Evolutionary conservation across 2,888 invertebrate genomes (phyloP).

Genomic region (Mylabris sibirica): DNA sequence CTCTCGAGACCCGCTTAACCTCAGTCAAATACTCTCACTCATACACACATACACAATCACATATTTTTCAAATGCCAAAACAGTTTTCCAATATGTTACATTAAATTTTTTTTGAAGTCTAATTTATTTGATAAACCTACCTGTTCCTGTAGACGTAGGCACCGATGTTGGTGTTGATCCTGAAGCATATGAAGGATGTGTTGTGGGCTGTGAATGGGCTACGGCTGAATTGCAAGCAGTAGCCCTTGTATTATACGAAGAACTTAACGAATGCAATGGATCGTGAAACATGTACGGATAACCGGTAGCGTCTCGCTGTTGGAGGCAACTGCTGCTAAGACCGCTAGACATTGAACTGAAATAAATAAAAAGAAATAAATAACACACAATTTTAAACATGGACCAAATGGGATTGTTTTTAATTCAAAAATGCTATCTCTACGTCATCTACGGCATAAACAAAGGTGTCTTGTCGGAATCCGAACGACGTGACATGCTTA

Average conservation of each 20-base stretch:
- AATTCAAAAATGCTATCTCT: constrained; percentile 16
- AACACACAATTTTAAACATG: constrained; percentile 9
- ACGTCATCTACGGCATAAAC: constrained; percentile 42
- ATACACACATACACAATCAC: not conserved
- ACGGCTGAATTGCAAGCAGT: constrained; percentile 73
- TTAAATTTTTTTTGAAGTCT: too few relatives aligned
- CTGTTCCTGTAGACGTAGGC: constrained; percentile 62
- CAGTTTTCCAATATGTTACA: not conserved
- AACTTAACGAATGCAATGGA: constrained; percentile 78
- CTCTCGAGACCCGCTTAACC: constrained; percentile 58
- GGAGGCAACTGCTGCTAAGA: constrained; percentile 83
- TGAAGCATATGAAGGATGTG: constrained; percentile 70
- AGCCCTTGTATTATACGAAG: constrained; percentile 76
- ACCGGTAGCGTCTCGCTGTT: constrained; percentile 75
- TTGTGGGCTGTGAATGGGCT: constrained; percentile 79
- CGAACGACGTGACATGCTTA: constrained; percentile 54
- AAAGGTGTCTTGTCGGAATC: constrained; percentile 56
- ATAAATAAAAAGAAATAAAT: constrained; percentile 46
- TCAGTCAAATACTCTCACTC: constrained; percentile 33
- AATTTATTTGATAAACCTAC: constrained; percentile 43
- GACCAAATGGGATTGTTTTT: constrained; percentile 7
- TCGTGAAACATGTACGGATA: constrained; percentile 93
- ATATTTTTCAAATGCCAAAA: not conserved
- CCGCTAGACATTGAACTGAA: constrained; percentile 86
- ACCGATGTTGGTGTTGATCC: constrained; percentile 66